These are phyloP conservation scores for Papilio machaon DNA, from an alignment of 1,140 invertebrate genomes.

Conservation along the genomic window DNA sequence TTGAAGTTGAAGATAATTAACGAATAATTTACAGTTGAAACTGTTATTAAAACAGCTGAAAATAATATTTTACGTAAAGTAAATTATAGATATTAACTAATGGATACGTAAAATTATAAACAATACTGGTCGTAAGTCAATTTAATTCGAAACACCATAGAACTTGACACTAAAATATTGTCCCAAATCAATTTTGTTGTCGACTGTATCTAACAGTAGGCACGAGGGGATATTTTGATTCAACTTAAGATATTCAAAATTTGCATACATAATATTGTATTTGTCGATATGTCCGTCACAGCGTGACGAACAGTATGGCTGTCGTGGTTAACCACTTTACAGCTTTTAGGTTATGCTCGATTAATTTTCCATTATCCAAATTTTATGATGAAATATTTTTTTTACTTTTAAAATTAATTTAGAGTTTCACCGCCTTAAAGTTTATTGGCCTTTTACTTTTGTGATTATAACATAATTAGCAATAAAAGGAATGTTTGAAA, in stretches of 20 bases:
- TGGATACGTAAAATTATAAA: too few relatives aligned
- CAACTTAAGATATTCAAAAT: slow-evolving; percentile 71
- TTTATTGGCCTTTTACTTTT: too few relatives aligned
- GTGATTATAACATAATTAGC: too few relatives aligned
- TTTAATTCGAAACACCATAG: too few relatives aligned
- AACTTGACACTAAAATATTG: background rate
- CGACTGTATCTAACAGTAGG: slow-evolving; percentile 49
- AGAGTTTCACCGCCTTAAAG: too few relatives aligned
- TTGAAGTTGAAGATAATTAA: too few relatives aligned
- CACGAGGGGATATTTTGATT: slow-evolving; percentile 60
- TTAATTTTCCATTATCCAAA: slow-evolving; percentile 50
- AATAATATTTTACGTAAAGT: too few relatives aligned
- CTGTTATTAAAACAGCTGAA: too few relatives aligned
- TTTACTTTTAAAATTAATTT: too few relatives aligned
- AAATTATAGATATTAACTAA: too few relatives aligned
- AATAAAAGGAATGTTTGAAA: too few relatives aligned
- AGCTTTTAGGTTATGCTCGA: slow-evolving; percentile 48
- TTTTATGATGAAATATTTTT: slow-evolving; percentile 27
- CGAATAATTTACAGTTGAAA: too few relatives aligned
- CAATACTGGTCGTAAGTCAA: background rate
- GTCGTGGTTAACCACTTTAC: slow-evolving; percentile 50
- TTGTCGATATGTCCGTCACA: slow-evolving; percentile 45
- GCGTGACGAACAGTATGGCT: slow-evolving; percentile 55
- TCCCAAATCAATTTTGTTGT: slow-evolving; percentile 42
- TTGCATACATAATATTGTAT: slow-evolving; percentile 67